Conservation (phyloP, 2,113 vertebrate genomes). For the Piaya cayana region DNA sequence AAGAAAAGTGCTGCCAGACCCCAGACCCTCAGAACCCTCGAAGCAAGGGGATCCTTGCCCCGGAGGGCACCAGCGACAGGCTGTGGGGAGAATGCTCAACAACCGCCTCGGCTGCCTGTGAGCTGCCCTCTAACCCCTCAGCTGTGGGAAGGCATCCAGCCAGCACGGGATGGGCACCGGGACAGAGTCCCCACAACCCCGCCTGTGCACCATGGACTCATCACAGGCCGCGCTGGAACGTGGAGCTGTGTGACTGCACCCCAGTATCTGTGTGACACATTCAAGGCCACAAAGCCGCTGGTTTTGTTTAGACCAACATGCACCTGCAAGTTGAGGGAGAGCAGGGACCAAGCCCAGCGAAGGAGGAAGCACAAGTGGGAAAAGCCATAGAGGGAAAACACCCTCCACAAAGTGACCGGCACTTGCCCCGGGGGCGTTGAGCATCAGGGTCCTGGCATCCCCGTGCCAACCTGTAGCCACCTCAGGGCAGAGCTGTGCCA, state of each 20-base stretch:
- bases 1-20: background rate
- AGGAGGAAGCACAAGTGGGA: background rate
- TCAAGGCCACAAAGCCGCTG: background rate
- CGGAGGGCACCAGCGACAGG: background rate
- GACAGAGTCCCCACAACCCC: background rate
- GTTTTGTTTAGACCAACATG: accelerated
- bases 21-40: background rate
- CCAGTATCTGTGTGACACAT: accelerated
- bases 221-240: background rate
- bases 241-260: accelerated
- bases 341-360: background rate
- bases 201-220: background rate
- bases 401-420: background rate
- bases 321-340: background rate
- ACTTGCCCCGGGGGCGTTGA: accelerated
- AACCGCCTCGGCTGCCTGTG: background rate
- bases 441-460: background rate
- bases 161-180: accelerated
- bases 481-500: background rate
- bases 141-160: accelerated
- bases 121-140: background rate
- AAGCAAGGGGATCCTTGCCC: background rate
- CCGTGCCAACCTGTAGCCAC: background rate
- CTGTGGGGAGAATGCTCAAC: accelerated
- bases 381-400: background rate